A percentile compares a stretch with the other conserved stretches of the same genome.
Conservation (phyloP, 2,888 invertebrate species). For the Dicranocentrus wangi region DNA sequence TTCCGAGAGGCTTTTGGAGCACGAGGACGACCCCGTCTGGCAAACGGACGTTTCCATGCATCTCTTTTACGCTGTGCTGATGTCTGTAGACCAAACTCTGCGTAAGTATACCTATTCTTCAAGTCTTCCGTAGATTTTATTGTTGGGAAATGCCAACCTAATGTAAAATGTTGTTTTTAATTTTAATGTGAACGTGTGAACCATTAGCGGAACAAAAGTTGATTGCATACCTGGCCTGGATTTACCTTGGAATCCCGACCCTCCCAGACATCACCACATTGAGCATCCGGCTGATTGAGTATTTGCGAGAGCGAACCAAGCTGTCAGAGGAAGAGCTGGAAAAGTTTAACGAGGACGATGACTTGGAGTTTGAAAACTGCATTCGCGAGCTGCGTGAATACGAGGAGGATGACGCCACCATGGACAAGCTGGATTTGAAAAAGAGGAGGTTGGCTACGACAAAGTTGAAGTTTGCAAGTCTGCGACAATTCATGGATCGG, state of each 20-base stretch:
- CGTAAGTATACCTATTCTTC: slow-evolving; percentile 40
- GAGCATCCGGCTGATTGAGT: slow-evolving; percentile 38
- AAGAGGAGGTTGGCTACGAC: slow-evolving; percentile 38
- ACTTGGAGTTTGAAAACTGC: slow-evolving; percentile 55
- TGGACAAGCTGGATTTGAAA: slow-evolving; percentile 57
- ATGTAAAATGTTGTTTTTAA: background rate
- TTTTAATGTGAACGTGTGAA: background rate
- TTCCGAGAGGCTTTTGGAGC: slow-evolving; percentile 52
- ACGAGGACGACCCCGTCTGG: slow-evolving; percentile 48
- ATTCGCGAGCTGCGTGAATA: slow-evolving; percentile 44
- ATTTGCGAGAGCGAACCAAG: slow-evolving; percentile 29
- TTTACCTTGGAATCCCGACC: slow-evolving; percentile 42
- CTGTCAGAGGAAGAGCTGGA: slow-evolving; percentile 40
- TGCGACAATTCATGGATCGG: slow-evolving; percentile 46
- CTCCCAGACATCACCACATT: slow-evolving; percentile 34
- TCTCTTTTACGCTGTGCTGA: slow-evolving; percentile 39
- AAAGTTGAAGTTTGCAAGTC: slow-evolving; percentile 48
- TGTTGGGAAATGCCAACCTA: too few relatives aligned
- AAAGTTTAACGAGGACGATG: slow-evolving; percentile 56
- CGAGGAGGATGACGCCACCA: slow-evolving; percentile 42
- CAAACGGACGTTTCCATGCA: slow-evolving; percentile 58
- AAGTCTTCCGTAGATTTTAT: too few relatives aligned
- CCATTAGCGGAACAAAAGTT: slow-evolving; percentile 21
- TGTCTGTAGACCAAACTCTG: slow-evolving; percentile 32
- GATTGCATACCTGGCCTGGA: slow-evolving; percentile 45